Conservation (phyloP, 2,113 vertebrate species). For the Pelusios castaneus region DNA sequence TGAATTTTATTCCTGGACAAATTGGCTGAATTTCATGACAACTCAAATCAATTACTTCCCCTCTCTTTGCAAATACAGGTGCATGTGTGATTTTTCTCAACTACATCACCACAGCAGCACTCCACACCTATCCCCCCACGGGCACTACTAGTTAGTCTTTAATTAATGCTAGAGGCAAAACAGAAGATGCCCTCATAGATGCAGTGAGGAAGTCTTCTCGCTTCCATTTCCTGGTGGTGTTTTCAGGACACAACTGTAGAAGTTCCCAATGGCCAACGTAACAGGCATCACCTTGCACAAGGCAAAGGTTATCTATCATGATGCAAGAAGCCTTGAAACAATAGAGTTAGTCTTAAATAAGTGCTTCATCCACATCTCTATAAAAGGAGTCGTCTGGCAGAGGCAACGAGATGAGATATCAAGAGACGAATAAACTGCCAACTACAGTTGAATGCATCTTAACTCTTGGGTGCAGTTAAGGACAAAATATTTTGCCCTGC, state of each 20-base stretch:
- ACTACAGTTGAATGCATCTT: constrained; percentile 36
- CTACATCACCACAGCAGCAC: not conserved
- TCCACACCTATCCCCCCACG: not conserved
- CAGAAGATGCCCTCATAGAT: not conserved
- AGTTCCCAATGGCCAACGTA: not conserved
- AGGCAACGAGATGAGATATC: not conserved
- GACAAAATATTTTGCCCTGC: constrained; percentile 17
- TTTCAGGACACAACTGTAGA: not conserved
- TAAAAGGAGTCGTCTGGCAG: not conserved
- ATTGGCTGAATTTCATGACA: not conserved
- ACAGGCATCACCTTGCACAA: not conserved
- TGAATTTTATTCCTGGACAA: not conserved
- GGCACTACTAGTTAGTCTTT: accelerated
- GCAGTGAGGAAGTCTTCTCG: not conserved
- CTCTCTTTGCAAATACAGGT: not conserved
- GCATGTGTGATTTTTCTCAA: not conserved
- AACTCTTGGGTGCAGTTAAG: constrained; percentile 28
- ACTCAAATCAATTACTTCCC: not conserved
- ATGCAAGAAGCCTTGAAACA: not conserved
- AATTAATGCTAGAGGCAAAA: accelerated
- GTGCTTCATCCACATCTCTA: not conserved
- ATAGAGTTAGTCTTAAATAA: accelerated
- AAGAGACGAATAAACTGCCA: constrained; percentile 30
- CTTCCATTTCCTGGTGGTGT: not conserved
- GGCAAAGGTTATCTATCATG: not conserved